Evolutionary conservation across 2,113 vertebrate species (phyloP), one percentile per base, ranked within the genome.

Genomic region (Centropristis striata): DNA sequence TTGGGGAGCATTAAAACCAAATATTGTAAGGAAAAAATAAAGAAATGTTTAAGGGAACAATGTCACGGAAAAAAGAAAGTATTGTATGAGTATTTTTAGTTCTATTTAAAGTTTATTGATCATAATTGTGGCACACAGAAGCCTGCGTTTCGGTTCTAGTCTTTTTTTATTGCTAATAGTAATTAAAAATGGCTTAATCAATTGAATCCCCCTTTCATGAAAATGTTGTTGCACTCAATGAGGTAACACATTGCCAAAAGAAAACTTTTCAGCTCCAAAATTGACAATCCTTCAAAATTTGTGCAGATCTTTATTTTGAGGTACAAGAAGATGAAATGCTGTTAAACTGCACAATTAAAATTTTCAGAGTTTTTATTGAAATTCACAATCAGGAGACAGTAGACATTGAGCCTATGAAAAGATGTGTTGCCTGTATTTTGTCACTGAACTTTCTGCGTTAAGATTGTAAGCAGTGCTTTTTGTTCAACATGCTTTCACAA

Each of bases 231-330:
- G 7, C 5, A 10, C 32, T 58, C 25, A 16, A 71, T 23, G 37
- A 53, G 21, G 16, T 28, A 46, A 51, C 64, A 42, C 7, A 44
- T 46, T 25, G 54, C 46, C 61, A 36, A 50, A 78, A 44, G 5
- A 14, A 3, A 36, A 25, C 20, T 41, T 63, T 66, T 58, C 75
- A 77, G 68, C 70, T 50, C 53, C 61, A 39, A 39, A 78, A 85
- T 72, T 86, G 90, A 93, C 91, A 94, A 89, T 93, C 90, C 61
- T 55, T 18, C 11, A 74, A 44, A 47, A 44, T 13, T 6, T 0
- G 41, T 44, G 75, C 72, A 74, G 55, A 2, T 60, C 32, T 71
- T 81, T 51, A 51, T 36, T n/a, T 63, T 39, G 10, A 41, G 18
- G 37, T 55, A 12, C 27, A 18, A 32, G 55, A 51, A 71, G 16